Base-by-base conservation (phyloP, 2,888 invertebrate genomes). In the Troides oblongomaculatus region DNA sequence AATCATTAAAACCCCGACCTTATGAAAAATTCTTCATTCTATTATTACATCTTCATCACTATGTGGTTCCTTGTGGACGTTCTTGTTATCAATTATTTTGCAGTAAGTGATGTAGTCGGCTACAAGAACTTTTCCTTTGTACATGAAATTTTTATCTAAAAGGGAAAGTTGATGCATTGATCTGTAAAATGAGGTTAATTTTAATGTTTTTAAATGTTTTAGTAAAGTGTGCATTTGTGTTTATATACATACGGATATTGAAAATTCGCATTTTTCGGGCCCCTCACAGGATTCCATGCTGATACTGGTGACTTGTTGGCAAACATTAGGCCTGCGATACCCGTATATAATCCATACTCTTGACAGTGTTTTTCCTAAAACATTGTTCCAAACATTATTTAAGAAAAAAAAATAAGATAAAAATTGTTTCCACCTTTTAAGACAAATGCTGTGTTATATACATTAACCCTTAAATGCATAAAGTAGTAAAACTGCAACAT, bases 241-340 rank as follows among this genome's bases (percentile, higher is more conserved):
- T 25, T 21, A 46, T 12, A 68, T 68, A 75, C 92, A 83, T 78
- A 93, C 93, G 90, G 93, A 78, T 91, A 93, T 74, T 84, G 80
- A 66, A 90, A 79, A 74, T 78, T 90, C 86, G 86, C 88, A 74
- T 85, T 88, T 75, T 92, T 93, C 23, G 93, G 92, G 2, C 94
- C 95, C 76, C 93, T 93, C 0, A 96, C 94, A 68, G 96, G 96
- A 86, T 95, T 95, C 96, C 96, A 97, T 50, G 94, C 95, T 18
- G 94, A 93, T 1, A 95, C 92, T 21, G 95, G 95, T 36, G 94
- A 91, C 79, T 93, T 90, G 85, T 97, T 97, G 30, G 93, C 86
- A 7, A 95, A 86, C 97, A 97, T 97, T 36, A 96, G 83, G 36
- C 96, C 95, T 64, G 96, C 93, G 23, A 96, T 93, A 25, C 94